Conservation (phyloP, 1,140 invertebrate species). For the Ceratitis capitata region DNA sequence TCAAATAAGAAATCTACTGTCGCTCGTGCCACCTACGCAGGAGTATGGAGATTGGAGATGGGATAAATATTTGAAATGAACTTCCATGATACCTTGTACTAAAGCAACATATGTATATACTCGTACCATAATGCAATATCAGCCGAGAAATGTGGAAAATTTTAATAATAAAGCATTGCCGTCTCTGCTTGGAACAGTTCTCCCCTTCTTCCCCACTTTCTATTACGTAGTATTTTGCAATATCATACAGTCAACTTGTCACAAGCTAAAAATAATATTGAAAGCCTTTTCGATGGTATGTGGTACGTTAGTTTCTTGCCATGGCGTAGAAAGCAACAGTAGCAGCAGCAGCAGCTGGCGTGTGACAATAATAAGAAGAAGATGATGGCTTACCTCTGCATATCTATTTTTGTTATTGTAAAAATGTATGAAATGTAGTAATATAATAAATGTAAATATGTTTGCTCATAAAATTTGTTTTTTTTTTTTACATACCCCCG, state of each 20-base stretch:
- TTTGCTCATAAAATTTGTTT: background rate
- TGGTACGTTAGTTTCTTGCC: no score
- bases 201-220: background rate
- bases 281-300: conserved; percentile 13
- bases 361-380: conserved; percentile 31
- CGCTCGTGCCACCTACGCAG: background rate
- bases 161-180: conserved; percentile 17
- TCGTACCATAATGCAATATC: background rate
- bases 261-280: conserved; percentile 35
- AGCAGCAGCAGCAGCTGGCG: conserved; percentile 1
- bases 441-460: background rate
- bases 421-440: background rate
- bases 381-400: background rate
- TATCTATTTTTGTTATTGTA: background rate
- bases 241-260: background rate
- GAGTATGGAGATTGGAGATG: no score
- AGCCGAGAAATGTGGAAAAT: conserved; percentile 9
- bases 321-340: background rate
- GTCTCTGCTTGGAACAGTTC: background rate
- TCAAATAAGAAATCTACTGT: background rate
- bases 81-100: background rate
- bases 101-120: no score
- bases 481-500: background rate
- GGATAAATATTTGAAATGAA: conserved; percentile 13
- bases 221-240: background rate